Percentiles rank a stretch among this genome's conserved stretches.
Evolutionary conservation across 2,888 invertebrate genomes (phyloP).

Genomic region (Platypus cylindrus): DNA sequence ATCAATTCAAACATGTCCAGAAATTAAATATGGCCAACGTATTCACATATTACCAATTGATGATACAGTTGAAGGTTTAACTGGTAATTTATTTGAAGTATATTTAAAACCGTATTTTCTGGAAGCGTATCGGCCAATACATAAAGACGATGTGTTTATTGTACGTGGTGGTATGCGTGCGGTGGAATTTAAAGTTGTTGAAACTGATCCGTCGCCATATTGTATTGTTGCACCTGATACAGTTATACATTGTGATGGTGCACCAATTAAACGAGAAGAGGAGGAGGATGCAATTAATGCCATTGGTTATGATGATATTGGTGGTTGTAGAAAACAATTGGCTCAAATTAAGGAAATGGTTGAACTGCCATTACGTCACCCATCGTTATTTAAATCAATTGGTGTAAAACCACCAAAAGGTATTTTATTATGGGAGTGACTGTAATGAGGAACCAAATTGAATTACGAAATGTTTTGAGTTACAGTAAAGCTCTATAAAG

Average conservation of each 20-base stretch:
- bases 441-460: no score
- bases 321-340: conserved; percentile 95
- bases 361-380: conserved; percentile 93
- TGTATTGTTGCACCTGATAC: conserved; percentile 99
- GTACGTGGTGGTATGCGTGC: conserved; percentile 98
- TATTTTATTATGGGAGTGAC: no score
- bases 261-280: conserved; percentile 95
- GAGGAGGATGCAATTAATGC: conserved; percentile 97
- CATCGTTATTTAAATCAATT: conserved; percentile 97
- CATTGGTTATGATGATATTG: conserved; percentile 98
- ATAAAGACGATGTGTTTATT: conserved; percentile 96
- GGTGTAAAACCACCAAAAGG: conserved; percentile 97
- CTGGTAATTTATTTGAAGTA: conserved; percentile 94
- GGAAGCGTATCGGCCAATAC: conserved; percentile 97
- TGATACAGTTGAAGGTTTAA: conserved; percentile 95
- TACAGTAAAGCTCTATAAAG: no score
- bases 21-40: conserved; percentile 95
- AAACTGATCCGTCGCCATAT: conserved; percentile 95
- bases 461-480: no score
- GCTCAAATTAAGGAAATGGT: conserved; percentile 99
- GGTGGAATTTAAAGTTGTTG: conserved; percentile 98
- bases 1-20: conserved; percentile 86
- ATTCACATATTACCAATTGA: conserved; percentile 98
- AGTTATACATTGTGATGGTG: conserved; percentile 98
- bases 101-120: conserved; percentile 98